Percentiles rank a stretch among this genome's conserved stretches.
phyloP scores from a whole-genome alignment of 1,140 invertebrate genomes.

The Ceratitis capitata region DNA sequence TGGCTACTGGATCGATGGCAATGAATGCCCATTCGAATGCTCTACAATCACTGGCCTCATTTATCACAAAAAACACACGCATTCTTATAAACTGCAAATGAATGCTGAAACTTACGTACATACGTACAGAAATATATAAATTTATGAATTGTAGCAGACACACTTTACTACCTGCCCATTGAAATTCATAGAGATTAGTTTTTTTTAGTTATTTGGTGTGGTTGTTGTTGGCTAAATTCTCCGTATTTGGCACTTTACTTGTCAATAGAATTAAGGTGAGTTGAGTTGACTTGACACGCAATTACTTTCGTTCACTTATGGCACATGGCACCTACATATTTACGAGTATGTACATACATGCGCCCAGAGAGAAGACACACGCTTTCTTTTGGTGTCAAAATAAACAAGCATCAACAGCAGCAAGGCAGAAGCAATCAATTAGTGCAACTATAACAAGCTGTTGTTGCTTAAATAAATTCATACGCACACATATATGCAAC shows the following conservation, averaged over 20 bases:
- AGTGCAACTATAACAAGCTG: not conserved
- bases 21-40: not conserved
- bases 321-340: not conserved
- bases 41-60: not conserved
- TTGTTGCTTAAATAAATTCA: too few relatives aligned
- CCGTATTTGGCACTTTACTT: not conserved
- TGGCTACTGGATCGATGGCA: not conserved
- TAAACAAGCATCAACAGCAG: not conserved
- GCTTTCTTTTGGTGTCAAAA: slow-evolving; percentile 1
- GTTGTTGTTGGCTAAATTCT: not conserved
- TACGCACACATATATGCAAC: too few relatives aligned
- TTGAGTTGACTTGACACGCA: slow-evolving; percentile 24
- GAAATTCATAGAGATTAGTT: not conserved
- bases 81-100: not conserved
- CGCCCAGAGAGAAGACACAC: not conserved
- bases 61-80: not conserved
- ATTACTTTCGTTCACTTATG: slow-evolving; percentile 8
- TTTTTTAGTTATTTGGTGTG: not conserved
- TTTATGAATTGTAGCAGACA: not conserved
- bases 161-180: not conserved
- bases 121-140: not conserved
- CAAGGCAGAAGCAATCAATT: not conserved
- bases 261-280: not conserved
- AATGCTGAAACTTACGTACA: too few relatives aligned
- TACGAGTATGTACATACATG: too few relatives aligned